Evolutionary conservation across 2,113 vertebrate genomes (phyloP).

Genomic region (Chionis minor): DNA sequence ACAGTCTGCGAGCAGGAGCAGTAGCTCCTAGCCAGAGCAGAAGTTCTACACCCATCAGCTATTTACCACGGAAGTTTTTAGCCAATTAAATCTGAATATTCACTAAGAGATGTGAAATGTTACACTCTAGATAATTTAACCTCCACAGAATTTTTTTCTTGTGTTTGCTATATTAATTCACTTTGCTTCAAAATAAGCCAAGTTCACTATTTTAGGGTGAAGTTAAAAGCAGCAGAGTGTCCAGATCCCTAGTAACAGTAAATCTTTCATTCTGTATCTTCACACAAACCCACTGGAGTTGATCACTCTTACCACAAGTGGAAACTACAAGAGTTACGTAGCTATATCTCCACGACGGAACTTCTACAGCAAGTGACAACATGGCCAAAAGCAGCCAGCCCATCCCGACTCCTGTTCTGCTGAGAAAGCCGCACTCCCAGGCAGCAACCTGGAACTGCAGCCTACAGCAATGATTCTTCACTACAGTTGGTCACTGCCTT

Average conservation of each 20-base stretch:
- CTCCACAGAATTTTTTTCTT: neutral
- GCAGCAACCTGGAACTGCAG: neutral
- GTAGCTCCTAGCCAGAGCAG: neutral
- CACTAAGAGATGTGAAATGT: neutral
- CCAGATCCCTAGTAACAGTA: neutral
- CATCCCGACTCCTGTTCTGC: neutral
- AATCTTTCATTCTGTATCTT: neutral
- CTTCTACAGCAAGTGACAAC: neutral
- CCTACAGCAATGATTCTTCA: too few species aligned
- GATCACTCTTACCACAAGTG: neutral
- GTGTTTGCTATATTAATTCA: neutral
- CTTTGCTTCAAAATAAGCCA: neutral
- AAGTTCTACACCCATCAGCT: neutral
- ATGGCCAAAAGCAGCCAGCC: neutral
- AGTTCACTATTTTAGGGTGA: neutral
- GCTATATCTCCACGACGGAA: neutral
- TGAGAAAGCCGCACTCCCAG: neutral
- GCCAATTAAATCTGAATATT: neutral
- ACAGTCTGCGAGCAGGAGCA: neutral
- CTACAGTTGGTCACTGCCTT: neutral
- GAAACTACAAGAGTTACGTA: too few species aligned
- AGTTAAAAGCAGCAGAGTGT: neutral
- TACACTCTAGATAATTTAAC: neutral
- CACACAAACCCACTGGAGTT: neutral
- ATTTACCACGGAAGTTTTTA: neutral